Evolutionary conservation across 2,113 vertebrate species (phyloP).

Genomic region (Pluvianellus socialis): DNA sequence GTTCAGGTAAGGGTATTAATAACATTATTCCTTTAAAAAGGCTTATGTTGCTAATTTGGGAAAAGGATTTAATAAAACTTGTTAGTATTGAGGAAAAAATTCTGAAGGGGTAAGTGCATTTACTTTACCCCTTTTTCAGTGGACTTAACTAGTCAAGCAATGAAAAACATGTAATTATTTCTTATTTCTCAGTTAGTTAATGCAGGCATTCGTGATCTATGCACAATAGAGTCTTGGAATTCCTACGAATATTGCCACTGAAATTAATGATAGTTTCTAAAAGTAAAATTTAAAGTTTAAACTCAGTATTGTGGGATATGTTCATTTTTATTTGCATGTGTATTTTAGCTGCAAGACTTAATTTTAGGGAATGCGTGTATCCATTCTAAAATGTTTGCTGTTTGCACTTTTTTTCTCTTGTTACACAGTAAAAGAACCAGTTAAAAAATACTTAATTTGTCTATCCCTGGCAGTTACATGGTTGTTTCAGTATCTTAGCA

Average conservation of each 20-base stretch:
- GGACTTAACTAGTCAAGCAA: neutral
- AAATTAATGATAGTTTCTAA: neutral
- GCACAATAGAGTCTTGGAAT: neutral
- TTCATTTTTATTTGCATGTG: neutral
- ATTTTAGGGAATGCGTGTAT: neutral
- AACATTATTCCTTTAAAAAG: neutral
- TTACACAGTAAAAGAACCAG: neutral
- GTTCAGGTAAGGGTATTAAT: slow-evolving; percentile 87
- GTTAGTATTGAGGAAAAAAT: neutral
- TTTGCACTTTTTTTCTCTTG: neutral
- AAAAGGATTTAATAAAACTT: neutral
- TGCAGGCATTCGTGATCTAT: neutral
- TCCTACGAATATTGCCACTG: neutral
- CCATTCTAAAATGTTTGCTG: neutral
- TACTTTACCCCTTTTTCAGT: neutral
- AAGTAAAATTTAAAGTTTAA: neutral
- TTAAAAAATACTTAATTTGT: neutral
- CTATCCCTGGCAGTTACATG: neutral
- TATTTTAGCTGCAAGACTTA: neutral
- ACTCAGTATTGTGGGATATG: neutral
- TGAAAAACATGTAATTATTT: neutral
- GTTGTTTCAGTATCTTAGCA: neutral
- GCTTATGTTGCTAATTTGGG: neutral
- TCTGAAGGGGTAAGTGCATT: neutral
- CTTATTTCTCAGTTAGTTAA: neutral